Conservation (phyloP, 2,113 vertebrate genomes). For the Stercorarius parasiticus region DNA sequence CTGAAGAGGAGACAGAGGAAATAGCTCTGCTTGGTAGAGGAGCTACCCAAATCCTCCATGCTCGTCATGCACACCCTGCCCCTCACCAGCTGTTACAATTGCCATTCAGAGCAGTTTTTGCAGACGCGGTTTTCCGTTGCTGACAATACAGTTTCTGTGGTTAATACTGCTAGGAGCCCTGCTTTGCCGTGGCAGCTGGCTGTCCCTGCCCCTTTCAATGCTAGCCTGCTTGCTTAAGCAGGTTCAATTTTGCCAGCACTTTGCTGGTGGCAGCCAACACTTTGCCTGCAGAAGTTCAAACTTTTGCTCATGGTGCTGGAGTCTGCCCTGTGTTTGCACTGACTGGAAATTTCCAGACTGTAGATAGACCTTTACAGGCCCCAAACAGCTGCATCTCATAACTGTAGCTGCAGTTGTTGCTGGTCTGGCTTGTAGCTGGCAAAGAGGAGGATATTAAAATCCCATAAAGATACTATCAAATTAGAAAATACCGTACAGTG, state of each 20-base stretch:
- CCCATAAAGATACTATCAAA: conserved; percentile 53
- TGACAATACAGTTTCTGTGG: not conserved
- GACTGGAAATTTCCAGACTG: conserved; percentile 38
- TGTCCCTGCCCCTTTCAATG: not conserved
- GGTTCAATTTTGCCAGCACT: not conserved
- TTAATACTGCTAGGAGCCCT: not conserved
- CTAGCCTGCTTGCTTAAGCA: not conserved
- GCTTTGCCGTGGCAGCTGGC: not conserved
- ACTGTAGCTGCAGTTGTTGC: conserved; percentile 39
- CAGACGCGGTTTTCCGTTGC: not conserved
- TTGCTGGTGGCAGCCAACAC: not conserved
- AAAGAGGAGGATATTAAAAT: conserved; percentile 57
- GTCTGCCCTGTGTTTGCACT: not conserved
- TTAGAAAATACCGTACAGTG: conserved; percentile 42
- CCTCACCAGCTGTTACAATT: not conserved
- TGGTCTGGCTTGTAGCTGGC: conserved; percentile 20
- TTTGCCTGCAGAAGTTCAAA: not conserved
- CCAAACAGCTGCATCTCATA: conserved; percentile 44
- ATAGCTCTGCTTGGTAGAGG: not conserved
- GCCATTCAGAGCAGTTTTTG: not conserved
- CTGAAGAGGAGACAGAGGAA: not conserved
- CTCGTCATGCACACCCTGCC: accelerated
- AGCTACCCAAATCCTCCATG: not conserved
- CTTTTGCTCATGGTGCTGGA: not conserved
- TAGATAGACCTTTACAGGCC: not conserved